phyloP scores from a whole-genome alignment of 2,888 invertebrate genomes.

The Criorhina ranunculi region DNA sequence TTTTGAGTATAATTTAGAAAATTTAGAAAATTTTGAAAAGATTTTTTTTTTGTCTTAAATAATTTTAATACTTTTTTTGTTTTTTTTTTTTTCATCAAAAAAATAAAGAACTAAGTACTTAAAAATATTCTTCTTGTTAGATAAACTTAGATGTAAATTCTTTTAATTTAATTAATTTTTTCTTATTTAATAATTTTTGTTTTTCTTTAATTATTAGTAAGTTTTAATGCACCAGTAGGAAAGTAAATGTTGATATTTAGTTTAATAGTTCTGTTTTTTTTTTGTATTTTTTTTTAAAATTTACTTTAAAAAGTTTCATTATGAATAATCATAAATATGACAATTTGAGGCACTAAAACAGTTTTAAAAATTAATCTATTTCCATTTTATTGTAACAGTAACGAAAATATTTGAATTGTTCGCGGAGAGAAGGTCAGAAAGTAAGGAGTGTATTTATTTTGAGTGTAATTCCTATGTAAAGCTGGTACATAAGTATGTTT shows the following conservation, averaged over 20 bases:
- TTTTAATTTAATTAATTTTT: constrained; percentile 61
- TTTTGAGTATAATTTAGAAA: constrained; percentile 70
- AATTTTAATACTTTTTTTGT: constrained; percentile 71
- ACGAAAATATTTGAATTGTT: constrained; percentile 63
- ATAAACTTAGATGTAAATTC: constrained; percentile 58
- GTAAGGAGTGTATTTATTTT: too few species aligned
- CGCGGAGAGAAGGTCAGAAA: constrained; percentile 4
- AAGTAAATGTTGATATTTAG: constrained; percentile 80
- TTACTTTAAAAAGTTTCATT: constrained; percentile 76
- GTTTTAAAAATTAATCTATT: constrained; percentile 75
- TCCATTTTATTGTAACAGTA: constrained; percentile 77
- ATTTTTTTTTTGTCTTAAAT: constrained; percentile 78
- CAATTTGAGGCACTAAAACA: constrained; percentile 77
- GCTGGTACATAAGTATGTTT: too few species aligned
- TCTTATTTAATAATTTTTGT: constrained; percentile 74
- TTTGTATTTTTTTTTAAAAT: constrained; percentile 61
- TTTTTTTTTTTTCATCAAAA: too few species aligned
- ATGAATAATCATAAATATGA: constrained; percentile 76
- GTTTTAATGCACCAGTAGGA: constrained; percentile 81
- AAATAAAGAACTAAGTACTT: constrained; percentile 67
- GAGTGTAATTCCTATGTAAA: too few species aligned
- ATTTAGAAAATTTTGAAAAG: constrained; percentile 70
- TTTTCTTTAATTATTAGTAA: constrained; percentile 70
- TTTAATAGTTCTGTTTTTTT: constrained; percentile 78
- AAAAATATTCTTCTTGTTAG: constrained; percentile 66